phyloP scores from a whole-genome alignment of 2,797 vertebrate genomes.

The Sciurus carolinensis region DNA sequence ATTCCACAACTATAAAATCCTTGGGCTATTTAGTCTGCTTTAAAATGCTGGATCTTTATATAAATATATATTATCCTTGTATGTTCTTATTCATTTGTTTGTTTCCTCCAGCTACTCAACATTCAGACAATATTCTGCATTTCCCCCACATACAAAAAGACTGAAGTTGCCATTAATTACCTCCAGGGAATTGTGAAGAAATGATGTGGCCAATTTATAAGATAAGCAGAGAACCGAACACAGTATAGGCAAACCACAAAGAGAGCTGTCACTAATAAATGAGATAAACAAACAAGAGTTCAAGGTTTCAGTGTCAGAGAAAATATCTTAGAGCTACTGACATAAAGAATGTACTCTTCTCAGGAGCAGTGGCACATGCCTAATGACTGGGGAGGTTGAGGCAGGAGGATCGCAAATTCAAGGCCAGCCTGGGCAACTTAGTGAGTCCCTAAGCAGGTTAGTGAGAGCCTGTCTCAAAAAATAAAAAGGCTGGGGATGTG shows the following conservation, averaged over 20 bases:
- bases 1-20: conserved; percentile 86
- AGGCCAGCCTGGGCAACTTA: no score
- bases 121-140: conserved; percentile 79
- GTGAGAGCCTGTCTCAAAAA: no score
- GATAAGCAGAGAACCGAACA: background rate
- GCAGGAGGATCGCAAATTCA: no score
- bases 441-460: no score
- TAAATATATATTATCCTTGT: background rate
- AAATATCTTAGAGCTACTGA: background rate
- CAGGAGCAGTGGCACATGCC: no score
- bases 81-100: conserved; percentile 73
- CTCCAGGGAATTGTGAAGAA: conserved; percentile 53
- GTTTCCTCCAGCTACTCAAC: conserved; percentile 69
- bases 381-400: no score
- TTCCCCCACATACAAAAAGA: conserved; percentile 66
- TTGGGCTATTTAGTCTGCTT: conserved; percentile 81
- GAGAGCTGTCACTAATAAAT: background rate
- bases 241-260: background rate
- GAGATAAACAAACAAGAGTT: background rate
- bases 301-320: background rate
- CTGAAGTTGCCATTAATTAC: conserved; percentile 59
- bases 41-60: conserved; percentile 77
- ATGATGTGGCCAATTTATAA: background rate
- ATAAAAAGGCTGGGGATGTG: no score
- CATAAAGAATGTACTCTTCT: background rate